Evolutionary conservation across 2,888 invertebrate species (phyloP).

Genomic region (Pheosia tremula): DNA sequence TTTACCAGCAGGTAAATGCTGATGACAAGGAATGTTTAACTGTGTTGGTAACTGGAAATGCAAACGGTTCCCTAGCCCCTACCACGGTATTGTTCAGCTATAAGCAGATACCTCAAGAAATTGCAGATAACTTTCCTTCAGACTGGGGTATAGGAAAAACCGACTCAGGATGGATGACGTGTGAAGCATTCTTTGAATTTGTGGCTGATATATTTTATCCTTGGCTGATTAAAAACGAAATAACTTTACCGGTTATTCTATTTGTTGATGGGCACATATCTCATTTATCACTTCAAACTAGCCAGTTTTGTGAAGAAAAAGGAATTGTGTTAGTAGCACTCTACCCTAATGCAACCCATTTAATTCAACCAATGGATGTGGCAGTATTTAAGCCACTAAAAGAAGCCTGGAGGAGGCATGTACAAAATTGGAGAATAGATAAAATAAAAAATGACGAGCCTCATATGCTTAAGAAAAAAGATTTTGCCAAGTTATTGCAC

Average conservation of each 20-base stretch:
- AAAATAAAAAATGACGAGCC: constrained; percentile 5
- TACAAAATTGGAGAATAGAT: constrained; percentile 18
- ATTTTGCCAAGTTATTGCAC: constrained; percentile 6
- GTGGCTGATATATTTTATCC: constrained; percentile 38
- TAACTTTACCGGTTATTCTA: constrained; percentile 41
- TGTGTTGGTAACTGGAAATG: constrained; percentile 20
- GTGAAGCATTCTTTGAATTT: constrained; percentile 35
- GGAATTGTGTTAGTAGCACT: constrained; percentile 18
- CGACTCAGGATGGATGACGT: constrained; percentile 67
- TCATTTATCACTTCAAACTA: constrained; percentile 37
- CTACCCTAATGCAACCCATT: constrained; percentile 20
- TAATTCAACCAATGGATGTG: constrained; percentile 25
- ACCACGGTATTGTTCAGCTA: constrained; percentile 17
- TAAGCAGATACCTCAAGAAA: constrained; percentile 16
- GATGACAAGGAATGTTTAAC: constrained; percentile 21
- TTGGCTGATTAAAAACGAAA: neutral
- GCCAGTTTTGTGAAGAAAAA: constrained; percentile 51
- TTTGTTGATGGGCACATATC: constrained; percentile 49
- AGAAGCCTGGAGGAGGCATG: constrained; percentile 19
- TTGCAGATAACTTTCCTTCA: constrained; percentile 42
- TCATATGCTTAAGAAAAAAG: constrained; percentile 6
- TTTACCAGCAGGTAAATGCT: constrained; percentile 29
- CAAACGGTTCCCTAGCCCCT: constrained; percentile 22
- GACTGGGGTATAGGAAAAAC: constrained; percentile 59
- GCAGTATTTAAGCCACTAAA: constrained; percentile 24